phyloP scores from a whole-genome alignment of 2,797 vertebrate species.

The Mormyrus proboscirostris region DNA sequence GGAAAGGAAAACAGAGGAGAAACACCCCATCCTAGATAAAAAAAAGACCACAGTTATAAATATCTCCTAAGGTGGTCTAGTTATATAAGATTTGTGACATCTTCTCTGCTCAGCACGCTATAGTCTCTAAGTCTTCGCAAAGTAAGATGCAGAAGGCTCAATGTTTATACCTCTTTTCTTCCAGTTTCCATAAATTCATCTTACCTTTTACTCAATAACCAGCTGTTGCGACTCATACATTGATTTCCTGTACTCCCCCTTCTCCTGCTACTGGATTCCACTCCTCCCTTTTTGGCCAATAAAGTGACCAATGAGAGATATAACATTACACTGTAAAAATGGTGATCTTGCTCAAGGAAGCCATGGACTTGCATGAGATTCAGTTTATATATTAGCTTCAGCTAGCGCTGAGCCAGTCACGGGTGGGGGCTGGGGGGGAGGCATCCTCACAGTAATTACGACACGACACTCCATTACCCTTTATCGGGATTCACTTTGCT shows the following conservation, averaged over 20 bases:
- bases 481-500: conserved; percentile 47
- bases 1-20: conserved; percentile 32
- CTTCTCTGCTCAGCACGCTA: conserved; percentile 27
- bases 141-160: not conserved
- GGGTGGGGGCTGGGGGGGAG: conserved; percentile 5
- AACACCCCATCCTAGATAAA: conserved; percentile 34
- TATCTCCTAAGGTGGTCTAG: conserved; percentile 33
- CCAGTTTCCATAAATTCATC: not conserved
- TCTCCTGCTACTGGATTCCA: not conserved
- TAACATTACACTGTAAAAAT: conserved; percentile 31
- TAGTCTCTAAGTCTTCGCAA: not conserved
- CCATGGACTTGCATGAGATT: conserved; percentile 31
- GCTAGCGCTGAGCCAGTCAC: conserved; percentile 20
- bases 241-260: not conserved
- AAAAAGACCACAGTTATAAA: conserved; percentile 30
- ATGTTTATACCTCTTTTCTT: conserved; percentile 3
- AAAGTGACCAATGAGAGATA: not conserved
- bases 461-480: conserved; percentile 48
- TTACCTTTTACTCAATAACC: not conserved
- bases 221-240: not conserved
- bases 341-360: conserved; percentile 30
- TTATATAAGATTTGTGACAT: conserved; percentile 54
- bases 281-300: not conserved
- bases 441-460: conserved; percentile 49
- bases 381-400: conserved; percentile 26